Percentiles rank a stretch among this genome's conserved stretches.
These are phyloP conservation scores for Phaetusa simplex DNA, from an alignment of 2,113 vertebrate species.

Conservation along the genomic window DNA sequence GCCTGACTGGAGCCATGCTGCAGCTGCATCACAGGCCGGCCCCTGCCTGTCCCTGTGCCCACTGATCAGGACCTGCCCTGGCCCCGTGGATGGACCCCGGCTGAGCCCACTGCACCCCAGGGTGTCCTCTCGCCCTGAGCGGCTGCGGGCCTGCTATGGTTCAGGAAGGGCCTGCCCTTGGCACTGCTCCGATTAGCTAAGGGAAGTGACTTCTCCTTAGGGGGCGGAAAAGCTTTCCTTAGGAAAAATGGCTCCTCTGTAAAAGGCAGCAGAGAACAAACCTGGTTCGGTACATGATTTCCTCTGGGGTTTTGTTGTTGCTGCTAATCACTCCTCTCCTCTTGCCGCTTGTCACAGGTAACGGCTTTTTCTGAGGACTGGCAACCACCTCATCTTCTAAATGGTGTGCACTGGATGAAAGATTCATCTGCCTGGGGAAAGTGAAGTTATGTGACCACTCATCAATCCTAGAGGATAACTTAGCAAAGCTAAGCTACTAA, in stretches of 20 bases:
- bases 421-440: neutral
- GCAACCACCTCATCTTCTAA: neutral
- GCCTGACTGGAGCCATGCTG: neutral
- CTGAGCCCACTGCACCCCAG: neutral
- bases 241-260: neutral
- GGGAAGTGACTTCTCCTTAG: neutral
- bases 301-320: neutral
- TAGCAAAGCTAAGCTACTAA: neutral
- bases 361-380: neutral
- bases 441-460: neutral
- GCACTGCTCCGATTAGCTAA: neutral
- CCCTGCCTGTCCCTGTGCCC: accelerated
- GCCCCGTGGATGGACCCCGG: accelerated
- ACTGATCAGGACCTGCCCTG: accelerated
- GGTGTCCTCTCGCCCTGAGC: accelerated
- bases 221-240: neutral
- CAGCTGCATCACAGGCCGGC: accelerated
- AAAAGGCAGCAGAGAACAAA: neutral
- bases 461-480: neutral
- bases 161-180: neutral
- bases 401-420: neutral
- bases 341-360: neutral
- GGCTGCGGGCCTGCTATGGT: accelerated
- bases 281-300: neutral
- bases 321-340: neutral